Percentiles rank a stretch among this genome's conserved stretches.
phyloP scores from a whole-genome alignment of 2,113 vertebrate genomes.

The Crypturellus undulatus region DNA sequence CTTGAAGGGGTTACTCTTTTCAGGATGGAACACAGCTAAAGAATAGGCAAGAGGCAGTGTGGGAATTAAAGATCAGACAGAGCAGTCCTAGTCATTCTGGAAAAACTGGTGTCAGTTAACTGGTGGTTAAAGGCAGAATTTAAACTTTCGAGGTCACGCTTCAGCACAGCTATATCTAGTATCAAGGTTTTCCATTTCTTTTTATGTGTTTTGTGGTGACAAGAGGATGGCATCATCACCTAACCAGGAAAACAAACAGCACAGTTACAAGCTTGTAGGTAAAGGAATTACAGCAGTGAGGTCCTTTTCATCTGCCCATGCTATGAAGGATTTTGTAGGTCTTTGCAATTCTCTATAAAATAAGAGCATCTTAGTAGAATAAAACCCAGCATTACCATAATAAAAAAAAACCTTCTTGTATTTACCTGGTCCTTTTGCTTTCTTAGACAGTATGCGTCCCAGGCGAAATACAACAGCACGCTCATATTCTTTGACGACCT shows the following conservation, averaged over 20 bases:
- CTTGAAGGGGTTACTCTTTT: background rate
- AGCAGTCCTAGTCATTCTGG: background rate
- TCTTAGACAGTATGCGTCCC: conserved; percentile 84
- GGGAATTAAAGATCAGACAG: background rate
- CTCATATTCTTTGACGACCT: conserved; percentile 93
- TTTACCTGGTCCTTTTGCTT: conserved; percentile 90
- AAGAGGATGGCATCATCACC: background rate
- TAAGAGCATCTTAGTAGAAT: background rate
- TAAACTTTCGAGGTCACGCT: background rate
- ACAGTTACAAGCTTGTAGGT: background rate
- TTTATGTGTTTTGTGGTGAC: background rate
- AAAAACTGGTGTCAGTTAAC: background rate
- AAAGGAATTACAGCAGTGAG: background rate
- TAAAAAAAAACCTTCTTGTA: background rate
- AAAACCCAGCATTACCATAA: background rate
- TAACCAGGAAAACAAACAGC: background rate
- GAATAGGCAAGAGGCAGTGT: background rate
- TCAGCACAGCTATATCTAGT: background rate
- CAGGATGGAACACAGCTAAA: background rate
- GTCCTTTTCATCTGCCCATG: background rate
- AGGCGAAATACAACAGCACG: conserved; percentile 89
- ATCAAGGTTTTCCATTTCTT: background rate
- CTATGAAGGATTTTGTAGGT: background rate
- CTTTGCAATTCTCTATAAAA: background rate
- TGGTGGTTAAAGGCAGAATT: background rate